Evolutionary conservation across 2,888 invertebrate genomes (phyloP).

Genomic region (Andricus curvator): DNA sequence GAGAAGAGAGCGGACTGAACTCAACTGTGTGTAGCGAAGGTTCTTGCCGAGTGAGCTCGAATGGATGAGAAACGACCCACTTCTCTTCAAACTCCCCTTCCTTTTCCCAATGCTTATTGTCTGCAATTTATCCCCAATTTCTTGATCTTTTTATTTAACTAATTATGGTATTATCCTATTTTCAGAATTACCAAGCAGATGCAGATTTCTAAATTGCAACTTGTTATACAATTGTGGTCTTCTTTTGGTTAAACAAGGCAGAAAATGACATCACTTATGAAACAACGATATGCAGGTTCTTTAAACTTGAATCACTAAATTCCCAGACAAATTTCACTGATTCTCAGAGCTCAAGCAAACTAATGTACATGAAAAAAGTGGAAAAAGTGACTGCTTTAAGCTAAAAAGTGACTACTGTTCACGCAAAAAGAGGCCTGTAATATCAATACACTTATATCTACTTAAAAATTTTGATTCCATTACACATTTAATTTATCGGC

Average conservation of each 20-base stretch:
- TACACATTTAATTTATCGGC: too few relatives aligned
- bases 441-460: too few relatives aligned
- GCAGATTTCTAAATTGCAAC: background rate
- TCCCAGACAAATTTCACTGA: too few relatives aligned
- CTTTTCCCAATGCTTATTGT: slow-evolving; percentile 35
- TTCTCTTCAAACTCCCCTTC: slow-evolving; percentile 69
- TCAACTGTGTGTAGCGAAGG: slow-evolving; percentile 68
- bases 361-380: too few relatives aligned
- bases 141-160: slow-evolving; percentile 32
- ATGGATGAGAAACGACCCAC: slow-evolving; percentile 76
- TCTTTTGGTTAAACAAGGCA: background rate
- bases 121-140: slow-evolving; percentile 55
- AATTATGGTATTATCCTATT: slow-evolving; percentile 43
- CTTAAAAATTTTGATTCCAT: too few relatives aligned
- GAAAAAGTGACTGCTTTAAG: too few relatives aligned
- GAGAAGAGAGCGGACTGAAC: slow-evolving; percentile 55
- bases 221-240: background rate
- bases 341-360: too few relatives aligned
- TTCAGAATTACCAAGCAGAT: slow-evolving; percentile 10
- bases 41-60: slow-evolving; percentile 71
- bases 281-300: background rate
- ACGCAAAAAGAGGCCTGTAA: too few relatives aligned
- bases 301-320: too few relatives aligned
- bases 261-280: slow-evolving; percentile 2
- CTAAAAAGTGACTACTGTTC: too few relatives aligned